Conservation (phyloP, 2,888 invertebrate genomes). For the Hypomecis atomaria region DNA sequence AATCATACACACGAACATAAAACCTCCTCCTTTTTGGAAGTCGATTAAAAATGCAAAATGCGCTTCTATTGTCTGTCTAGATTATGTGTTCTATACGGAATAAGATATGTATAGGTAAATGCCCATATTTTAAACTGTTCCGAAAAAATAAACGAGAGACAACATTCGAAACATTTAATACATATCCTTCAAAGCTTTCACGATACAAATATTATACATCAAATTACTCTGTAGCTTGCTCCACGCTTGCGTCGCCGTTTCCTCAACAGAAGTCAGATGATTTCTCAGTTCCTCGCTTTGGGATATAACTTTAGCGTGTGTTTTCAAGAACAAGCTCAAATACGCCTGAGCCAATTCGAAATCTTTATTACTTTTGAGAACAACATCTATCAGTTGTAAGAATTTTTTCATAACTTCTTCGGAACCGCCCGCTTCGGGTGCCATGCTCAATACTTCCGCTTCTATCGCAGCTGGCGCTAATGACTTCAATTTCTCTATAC, state of each 20-base stretch:
- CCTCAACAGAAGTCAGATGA: conserved; percentile 84
- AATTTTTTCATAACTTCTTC: conserved; percentile 90
- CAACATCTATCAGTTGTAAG: conserved; percentile 88
- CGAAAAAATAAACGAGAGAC: conserved; percentile 27
- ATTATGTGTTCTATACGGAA: too few relatives aligned
- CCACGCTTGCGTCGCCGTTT: conserved; percentile 87
- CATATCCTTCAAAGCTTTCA: conserved; percentile 89
- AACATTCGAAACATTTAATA: conserved; percentile 48
- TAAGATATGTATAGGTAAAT: too few relatives aligned
- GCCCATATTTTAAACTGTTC: too few relatives aligned
- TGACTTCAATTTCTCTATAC: conserved; percentile 86
- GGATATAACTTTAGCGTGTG: conserved; percentile 87
- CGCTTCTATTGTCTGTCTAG: not conserved
- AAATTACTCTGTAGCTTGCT: conserved; percentile 87
- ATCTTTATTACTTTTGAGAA: conserved; percentile 90
- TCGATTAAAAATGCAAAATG: not conserved
- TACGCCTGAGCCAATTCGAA: conserved; percentile 97
- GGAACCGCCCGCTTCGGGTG: conserved; percentile 90
- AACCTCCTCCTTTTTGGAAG: too few relatives aligned
- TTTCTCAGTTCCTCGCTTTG: conserved; percentile 81
- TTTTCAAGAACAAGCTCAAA: conserved; percentile 93
- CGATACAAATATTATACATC: conserved; percentile 90
- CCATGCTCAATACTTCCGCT: conserved; percentile 92
- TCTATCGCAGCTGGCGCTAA: conserved; percentile 94
- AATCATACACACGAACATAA: too few relatives aligned